Percentiles rank a stretch among this genome's conserved stretches.
Conservation (phyloP, 1,140 invertebrate species). For the Pachyrhynchus sulphureomaculatus region DNA sequence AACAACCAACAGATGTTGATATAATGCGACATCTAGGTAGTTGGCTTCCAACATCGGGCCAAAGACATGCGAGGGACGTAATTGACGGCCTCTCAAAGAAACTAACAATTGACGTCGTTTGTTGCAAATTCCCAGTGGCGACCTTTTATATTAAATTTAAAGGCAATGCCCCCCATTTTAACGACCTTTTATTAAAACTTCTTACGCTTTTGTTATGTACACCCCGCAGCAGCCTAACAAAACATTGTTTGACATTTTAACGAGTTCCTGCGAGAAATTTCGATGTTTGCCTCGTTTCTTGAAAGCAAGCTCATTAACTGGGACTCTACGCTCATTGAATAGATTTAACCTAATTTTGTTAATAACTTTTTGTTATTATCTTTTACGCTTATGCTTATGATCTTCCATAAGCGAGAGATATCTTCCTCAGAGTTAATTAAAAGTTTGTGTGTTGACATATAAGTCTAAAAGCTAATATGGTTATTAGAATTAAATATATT, state of each 20-base stretch:
- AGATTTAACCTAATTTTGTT: slow-evolving; percentile 23
- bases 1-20: too few relatives aligned
- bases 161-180: too few relatives aligned
- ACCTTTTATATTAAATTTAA: too few relatives aligned
- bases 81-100: too few relatives aligned
- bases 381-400: slow-evolving; percentile 9
- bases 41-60: too few relatives aligned
- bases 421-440: slow-evolving; percentile 13
- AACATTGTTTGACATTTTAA: slow-evolving; percentile 22
- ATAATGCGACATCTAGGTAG: too few relatives aligned
- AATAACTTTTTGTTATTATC: slow-evolving; percentile 24
- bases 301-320: slow-evolving; percentile 21
- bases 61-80: too few relatives aligned
- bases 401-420: neutral
- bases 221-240: neutral
- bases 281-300: slow-evolving; percentile 13
- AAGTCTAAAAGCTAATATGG: too few relatives aligned
- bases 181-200: slow-evolving; percentile 11
- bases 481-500: too few relatives aligned
- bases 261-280: slow-evolving; percentile 15
- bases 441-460: too few relatives aligned
- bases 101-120: too few relatives aligned
- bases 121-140: too few relatives aligned
- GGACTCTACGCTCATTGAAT: slow-evolving; percentile 14
- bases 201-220: slow-evolving; percentile 9